phyloP scores from a whole-genome alignment of 2,888 invertebrate genomes.

The Spisula subtruncata region DNA sequence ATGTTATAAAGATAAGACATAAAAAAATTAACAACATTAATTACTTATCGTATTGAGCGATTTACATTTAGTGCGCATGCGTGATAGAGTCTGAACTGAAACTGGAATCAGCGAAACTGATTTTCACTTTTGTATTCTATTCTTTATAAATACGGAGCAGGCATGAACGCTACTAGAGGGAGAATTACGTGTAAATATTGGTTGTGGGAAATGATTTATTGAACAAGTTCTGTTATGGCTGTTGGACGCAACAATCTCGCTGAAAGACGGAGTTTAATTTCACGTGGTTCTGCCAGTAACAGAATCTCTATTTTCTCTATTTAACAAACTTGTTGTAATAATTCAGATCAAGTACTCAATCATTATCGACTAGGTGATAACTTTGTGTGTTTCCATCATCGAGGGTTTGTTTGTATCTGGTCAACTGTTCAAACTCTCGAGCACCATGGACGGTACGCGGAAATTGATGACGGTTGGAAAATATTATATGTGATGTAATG shows the following conservation, averaged over 20 bases:
- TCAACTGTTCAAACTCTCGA: neutral
- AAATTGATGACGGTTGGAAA: neutral
- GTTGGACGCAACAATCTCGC: neutral
- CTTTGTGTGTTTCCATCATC: neutral
- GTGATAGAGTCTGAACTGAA: neutral
- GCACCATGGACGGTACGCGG: neutral
- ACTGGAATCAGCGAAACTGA: neutral
- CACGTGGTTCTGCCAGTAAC: neutral
- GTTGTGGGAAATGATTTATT: conserved; percentile 11
- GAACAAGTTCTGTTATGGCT: neutral
- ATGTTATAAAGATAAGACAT: neutral
- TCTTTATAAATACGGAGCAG: neutral
- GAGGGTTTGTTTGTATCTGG: neutral
- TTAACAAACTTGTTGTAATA: neutral
- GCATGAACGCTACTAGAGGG: neutral
- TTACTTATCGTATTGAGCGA: neutral
- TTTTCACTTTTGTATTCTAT: conserved; percentile 19
- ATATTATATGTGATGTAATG: too few species aligned
- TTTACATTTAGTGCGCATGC: conserved; percentile 17
- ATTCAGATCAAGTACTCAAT: neutral
- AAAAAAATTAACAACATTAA: neutral
- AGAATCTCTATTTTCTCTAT: neutral
- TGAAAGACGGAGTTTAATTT: neutral
- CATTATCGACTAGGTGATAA: neutral
- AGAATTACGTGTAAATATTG: conserved; percentile 14